phyloP scores from a whole-genome alignment of 1,140 invertebrate species.

The Chironomus striatipennis region DNA sequence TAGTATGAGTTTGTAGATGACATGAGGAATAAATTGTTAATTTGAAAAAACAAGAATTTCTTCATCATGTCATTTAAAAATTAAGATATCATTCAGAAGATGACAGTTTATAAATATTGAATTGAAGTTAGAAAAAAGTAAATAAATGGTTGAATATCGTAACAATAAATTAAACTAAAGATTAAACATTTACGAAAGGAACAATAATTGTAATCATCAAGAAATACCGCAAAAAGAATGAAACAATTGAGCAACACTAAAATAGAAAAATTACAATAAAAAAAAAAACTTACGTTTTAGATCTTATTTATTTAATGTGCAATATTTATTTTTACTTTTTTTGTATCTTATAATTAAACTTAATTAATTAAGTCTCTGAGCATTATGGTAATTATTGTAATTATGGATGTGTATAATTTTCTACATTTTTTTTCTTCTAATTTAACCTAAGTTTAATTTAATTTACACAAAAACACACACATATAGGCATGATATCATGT shows the following conservation, averaged over 20 bases:
- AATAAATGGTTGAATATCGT: not conserved
- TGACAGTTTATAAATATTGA: not conserved
- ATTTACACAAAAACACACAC: not conserved
- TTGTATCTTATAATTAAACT: not conserved
- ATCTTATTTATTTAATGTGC: constrained; percentile 9
- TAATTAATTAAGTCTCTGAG: not conserved
- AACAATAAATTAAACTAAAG: not conserved
- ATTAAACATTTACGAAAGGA: not conserved
- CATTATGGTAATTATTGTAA: too few relatives aligned
- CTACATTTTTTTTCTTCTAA: not conserved
- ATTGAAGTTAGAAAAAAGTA: too few relatives aligned
- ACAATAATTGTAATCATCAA: too few relatives aligned
- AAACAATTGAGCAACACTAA: too few relatives aligned
- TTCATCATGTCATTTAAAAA: too few relatives aligned
- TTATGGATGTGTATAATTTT: too few relatives aligned
- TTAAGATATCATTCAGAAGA: too few relatives aligned
- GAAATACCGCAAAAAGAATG: too few relatives aligned
- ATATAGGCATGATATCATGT: not conserved
- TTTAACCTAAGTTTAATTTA: not conserved
- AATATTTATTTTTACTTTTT: constrained; percentile 10
- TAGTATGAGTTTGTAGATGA: too few relatives aligned
- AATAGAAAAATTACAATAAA: too few relatives aligned
- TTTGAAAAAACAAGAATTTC: too few relatives aligned
- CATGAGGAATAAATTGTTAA: too few relatives aligned
- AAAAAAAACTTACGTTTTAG: not conserved